A percentile compares a stretch with the other conserved stretches of the same genome.
Evolutionary conservation across 2,113 vertebrate genomes (phyloP).

Genomic region (Podarcis cretensis): DNA sequence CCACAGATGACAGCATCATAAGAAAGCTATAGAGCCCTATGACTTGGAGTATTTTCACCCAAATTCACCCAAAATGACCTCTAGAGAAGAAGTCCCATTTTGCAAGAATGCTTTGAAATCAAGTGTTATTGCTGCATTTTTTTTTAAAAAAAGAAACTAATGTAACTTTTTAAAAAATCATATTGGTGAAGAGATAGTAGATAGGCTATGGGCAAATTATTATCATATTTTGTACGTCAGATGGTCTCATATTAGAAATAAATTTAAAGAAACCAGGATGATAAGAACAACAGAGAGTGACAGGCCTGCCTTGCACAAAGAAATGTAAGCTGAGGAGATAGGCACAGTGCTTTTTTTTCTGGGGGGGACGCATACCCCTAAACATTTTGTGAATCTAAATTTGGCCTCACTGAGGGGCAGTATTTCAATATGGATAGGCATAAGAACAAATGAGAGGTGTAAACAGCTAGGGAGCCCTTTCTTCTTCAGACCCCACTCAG

Average conservation of each 20-base stretch:
- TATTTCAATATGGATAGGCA: not conserved
- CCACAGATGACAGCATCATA: conserved; percentile 52
- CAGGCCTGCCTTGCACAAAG: no score
- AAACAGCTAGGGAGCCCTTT: not conserved
- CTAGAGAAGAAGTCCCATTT: conserved; percentile 49
- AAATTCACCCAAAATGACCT: conserved; percentile 27
- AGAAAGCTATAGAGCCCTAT: conserved; percentile 46
- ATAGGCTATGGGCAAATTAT: not conserved
- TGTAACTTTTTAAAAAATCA: not conserved
- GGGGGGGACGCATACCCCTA: no score
- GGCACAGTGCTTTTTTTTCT: not conserved
- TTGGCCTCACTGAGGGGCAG: no score
- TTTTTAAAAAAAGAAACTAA: not conserved
- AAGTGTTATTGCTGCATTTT: not conserved
- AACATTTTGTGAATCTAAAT: no score
- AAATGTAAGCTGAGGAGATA: not conserved
- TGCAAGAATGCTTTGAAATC: conserved; percentile 42
- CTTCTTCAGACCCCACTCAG: no score
- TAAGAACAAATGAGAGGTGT: not conserved
- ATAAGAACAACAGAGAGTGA: not conserved
- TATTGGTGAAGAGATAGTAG: not conserved
- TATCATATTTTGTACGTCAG: not conserved
- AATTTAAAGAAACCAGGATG: not conserved
- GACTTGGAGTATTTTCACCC: conserved; percentile 48
- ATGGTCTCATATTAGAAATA: not conserved